Evolutionary conservation across 2,797 vertebrate species (phyloP).

Genomic region (Chaetophractus vellerosus): DNA sequence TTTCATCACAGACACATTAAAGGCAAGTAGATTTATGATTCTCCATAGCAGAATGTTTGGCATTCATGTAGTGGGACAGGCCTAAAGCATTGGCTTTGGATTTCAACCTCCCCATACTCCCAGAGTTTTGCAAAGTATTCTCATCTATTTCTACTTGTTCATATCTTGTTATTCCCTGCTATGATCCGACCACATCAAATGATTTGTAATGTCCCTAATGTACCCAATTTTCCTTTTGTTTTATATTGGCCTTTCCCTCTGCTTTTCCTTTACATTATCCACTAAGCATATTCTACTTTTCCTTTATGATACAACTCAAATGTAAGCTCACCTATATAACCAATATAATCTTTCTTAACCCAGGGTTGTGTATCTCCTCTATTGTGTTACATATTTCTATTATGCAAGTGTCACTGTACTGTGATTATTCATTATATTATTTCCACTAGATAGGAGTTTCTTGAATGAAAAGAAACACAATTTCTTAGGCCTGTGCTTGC

Average conservation of each 20-base stretch:
- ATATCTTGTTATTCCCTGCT: not conserved
- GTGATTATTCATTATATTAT: not conserved
- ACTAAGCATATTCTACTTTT: not conserved
- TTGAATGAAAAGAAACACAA: not conserved
- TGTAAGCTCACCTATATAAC: not conserved
- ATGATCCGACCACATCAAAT: not conserved
- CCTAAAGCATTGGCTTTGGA: not conserved
- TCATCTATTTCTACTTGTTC: not conserved
- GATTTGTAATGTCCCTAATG: not conserved
- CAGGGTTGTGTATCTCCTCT: not conserved
- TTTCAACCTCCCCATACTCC: not conserved
- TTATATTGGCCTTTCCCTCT: not conserved
- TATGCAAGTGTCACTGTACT: not conserved
- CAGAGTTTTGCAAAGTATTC: not conserved
- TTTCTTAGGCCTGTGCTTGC: no score
- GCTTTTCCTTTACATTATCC: not conserved
- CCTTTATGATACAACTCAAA: not conserved
- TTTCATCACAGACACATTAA: slow-evolving; percentile 1
- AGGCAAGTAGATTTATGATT: not conserved
- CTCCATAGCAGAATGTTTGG: not conserved
- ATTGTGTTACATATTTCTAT: not conserved
- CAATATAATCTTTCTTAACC: not conserved
- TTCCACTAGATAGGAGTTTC: not conserved
- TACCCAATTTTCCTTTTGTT: not conserved
- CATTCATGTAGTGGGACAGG: not conserved